Percentiles rank a stretch among this genome's conserved stretches.
Evolutionary conservation across 2,797 vertebrate genomes (phyloP).

Genomic region (Echeneis naucrates): DNA sequence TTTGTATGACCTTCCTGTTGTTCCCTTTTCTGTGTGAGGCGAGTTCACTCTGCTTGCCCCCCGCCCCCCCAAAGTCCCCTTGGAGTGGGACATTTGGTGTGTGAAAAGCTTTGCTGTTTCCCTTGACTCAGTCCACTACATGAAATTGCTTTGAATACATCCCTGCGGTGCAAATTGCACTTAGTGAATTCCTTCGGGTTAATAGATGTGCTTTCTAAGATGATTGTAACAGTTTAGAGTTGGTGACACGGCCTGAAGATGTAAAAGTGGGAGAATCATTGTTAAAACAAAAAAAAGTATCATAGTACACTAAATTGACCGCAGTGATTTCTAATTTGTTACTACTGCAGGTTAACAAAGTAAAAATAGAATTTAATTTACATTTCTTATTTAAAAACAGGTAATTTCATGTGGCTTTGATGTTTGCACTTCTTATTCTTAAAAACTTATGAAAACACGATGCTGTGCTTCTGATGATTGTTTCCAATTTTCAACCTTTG

Average conservation of each 20-base stretch:
- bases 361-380: not conserved
- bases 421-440: not conserved
- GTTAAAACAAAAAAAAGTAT: no score
- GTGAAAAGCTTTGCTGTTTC: slow-evolving; percentile 78
- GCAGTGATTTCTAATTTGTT: not conserved
- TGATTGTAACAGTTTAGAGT: slow-evolving; percentile 51
- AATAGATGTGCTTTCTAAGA: slow-evolving; percentile 53
- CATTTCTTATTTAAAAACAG: not conserved
- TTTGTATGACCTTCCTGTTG: slow-evolving; percentile 15
- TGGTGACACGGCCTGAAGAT: slow-evolving; percentile 27
- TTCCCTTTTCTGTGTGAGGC: slow-evolving; percentile 8
- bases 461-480: not conserved
- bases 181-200: slow-evolving; percentile 74
- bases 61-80: slow-evolving; percentile 20
- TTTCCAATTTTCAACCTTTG: not conserved
- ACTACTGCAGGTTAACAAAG: not conserved
- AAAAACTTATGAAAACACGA: not conserved
- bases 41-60: slow-evolving; percentile 12
- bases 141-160: slow-evolving; percentile 60
- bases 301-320: no score
- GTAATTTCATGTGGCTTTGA: not conserved
- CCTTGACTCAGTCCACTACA: slow-evolving; percentile 66
- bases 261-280: slow-evolving; percentile 23
- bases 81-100: slow-evolving; percentile 69
- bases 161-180: slow-evolving; percentile 62